Evolutionary conservation across 2,888 invertebrate genomes (phyloP).

Genomic region (Loripinus fragilis): DNA sequence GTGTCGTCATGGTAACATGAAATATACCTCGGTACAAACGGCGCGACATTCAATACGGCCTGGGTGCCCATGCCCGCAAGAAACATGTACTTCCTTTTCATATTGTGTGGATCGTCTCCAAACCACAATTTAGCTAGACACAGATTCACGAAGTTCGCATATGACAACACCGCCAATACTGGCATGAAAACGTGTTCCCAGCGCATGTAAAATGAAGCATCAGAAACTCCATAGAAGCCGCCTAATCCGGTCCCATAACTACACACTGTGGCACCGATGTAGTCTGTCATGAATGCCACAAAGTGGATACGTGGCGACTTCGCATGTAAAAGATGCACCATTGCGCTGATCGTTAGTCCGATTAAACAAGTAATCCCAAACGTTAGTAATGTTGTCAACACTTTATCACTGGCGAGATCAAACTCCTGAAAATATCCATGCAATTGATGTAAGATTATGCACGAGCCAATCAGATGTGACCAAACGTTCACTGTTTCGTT

Average conservation of each 20-base stretch:
- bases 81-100: conserved; percentile 62
- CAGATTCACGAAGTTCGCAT: conserved; percentile 56
- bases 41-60: conserved; percentile 47
- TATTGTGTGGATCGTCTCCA: conserved; percentile 61
- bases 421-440: conserved; percentile 62
- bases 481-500: conserved; percentile 78
- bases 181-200: conserved; percentile 45
- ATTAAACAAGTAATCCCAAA: conserved; percentile 59
- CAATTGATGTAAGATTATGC: conserved; percentile 57
- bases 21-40: conserved; percentile 57
- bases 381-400: conserved; percentile 64
- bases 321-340: conserved; percentile 62
- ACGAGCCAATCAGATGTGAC: conserved; percentile 72
- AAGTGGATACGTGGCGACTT: conserved; percentile 61
- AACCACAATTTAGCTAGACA: conserved; percentile 59
- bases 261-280: conserved; percentile 61
- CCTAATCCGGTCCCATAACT: conserved; percentile 60
- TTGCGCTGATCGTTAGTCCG: conserved; percentile 54
- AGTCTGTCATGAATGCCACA: conserved; percentile 64
- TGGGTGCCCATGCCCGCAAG: conserved; percentile 52
- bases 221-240: conserved; percentile 56
- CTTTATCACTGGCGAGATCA: conserved; percentile 66
- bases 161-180: conserved; percentile 46
- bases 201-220: conserved; percentile 39
- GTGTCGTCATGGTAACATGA: conserved; percentile 46